Conservation (phyloP, 2,113 vertebrate species). For the Ginglymostoma cirratum region DNA sequence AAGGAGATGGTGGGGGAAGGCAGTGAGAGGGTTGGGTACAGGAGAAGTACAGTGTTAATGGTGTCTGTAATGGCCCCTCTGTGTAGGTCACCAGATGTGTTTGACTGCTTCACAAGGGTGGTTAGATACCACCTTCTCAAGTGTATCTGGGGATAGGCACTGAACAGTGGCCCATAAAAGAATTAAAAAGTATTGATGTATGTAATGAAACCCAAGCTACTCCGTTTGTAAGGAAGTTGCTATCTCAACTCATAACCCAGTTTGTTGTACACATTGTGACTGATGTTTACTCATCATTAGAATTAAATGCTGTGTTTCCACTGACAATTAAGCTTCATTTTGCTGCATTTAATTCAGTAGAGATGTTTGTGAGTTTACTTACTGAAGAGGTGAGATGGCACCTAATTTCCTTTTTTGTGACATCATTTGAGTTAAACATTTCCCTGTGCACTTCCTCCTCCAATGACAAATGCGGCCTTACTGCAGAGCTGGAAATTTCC, state of each 20-base stretch:
- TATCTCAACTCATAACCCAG: not conserved
- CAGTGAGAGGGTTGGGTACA: too few relatives aligned
- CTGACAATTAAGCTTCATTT: not conserved
- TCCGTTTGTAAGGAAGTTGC: not conserved
- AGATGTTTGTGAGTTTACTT: not conserved
- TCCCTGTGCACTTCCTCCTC: not conserved
- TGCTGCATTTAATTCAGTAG: constrained; percentile 22
- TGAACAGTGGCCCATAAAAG: too few relatives aligned
- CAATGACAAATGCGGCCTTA: not conserved
- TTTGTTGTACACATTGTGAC: not conserved
- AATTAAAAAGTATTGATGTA: not conserved
- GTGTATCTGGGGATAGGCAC: too few relatives aligned
- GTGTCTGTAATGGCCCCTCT: too few relatives aligned
- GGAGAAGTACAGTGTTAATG: too few relatives aligned
- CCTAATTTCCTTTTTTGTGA: not conserved
- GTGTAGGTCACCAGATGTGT: too few relatives aligned
- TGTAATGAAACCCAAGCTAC: not conserved
- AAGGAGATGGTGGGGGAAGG: too few relatives aligned
- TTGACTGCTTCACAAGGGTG: too few relatives aligned
- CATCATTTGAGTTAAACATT: constrained; percentile 23
- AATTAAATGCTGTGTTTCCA: not conserved
- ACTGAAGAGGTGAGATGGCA: not conserved
- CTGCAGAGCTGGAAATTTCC: not conserved
- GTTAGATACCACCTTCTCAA: too few relatives aligned
- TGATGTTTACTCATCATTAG: not conserved